Evolutionary conservation across 2,113 vertebrate genomes (phyloP), one percentile per base, ranked within the genome.

Genomic region (Hippoglossus stenolepis): DNA sequence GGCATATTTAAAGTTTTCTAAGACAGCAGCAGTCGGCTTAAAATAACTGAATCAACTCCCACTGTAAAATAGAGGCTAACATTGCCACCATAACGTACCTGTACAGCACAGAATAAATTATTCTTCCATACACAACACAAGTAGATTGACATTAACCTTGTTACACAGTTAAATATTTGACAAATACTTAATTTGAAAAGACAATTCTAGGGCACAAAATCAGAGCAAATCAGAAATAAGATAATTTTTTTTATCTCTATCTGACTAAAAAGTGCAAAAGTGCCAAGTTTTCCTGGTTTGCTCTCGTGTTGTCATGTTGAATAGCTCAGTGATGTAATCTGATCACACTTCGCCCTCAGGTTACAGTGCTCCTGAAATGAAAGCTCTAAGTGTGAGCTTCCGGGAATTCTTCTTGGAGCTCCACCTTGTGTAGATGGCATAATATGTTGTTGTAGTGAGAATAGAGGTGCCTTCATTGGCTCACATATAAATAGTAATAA

Each of bases 301-400:
- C 53, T 58, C 53, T 57, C 3, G 4, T 60, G 40, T 15, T 20
- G 51, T 73, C 72, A 62, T 8, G 9, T 62, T 58, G 40, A 68
- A 64, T 20, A 3, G 31, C 38, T 43, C 56, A 58, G 31, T 70
- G 18, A 20, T 40, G 23, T 65, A 38, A 74, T 40, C 0, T 64
- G 54, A 63, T 56, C 67, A 28, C 21, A 58, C 11, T 6, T 45
- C 20, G 21, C 20, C 67, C 47, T 60, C n/a, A n/a, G 57, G 73
- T 35, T 11, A 1, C 26, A 47, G 35, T 3, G 21, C 49, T 69
- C 4, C 64, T 61, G 24, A 49, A 54, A 74, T 68, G 20, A 47
- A 24, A 56, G 58, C 26, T 63, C 13, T 23, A 18, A 20, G 56
- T 15, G 51, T 62, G 18, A 15, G 9, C 17, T 24, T 67, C 49